Percentiles rank a stretch among this genome's conserved stretches.
Conservation (phyloP, 2,113 vertebrate genomes). For the Numenius arquata region DNA sequence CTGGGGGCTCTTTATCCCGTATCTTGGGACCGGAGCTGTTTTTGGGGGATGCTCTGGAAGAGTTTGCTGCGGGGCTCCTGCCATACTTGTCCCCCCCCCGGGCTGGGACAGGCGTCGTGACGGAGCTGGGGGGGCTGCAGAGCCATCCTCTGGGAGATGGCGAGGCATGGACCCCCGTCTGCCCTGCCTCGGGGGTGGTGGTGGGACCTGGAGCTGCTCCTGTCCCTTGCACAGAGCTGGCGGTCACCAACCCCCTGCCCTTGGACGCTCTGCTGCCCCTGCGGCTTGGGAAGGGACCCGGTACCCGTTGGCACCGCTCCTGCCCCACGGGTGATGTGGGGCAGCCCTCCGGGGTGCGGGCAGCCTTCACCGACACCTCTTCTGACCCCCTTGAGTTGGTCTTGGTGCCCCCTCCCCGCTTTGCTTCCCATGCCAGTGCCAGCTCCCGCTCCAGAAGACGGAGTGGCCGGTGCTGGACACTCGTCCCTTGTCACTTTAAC, state of each 20-base stretch:
- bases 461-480: rapidly evolving
- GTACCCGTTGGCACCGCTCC: neutral
- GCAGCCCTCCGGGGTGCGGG: neutral
- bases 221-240: neutral
- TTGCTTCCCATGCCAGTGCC: rapidly evolving
- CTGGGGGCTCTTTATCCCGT: neutral
- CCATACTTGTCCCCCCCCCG: neutral
- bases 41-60: neutral
- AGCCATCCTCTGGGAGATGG: neutral
- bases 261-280: neutral
- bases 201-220: neutral
- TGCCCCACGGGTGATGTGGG: neutral
- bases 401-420: neutral
- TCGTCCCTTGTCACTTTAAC: neutral
- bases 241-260: neutral
- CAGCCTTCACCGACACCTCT: neutral
- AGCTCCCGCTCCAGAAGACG: rapidly evolving
- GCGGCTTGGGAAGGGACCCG: neutral
- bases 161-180: rapidly evolving
- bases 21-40: rapidly evolving
- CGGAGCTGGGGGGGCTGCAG: neutral
- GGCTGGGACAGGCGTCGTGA: rapidly evolving
- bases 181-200: neutral
- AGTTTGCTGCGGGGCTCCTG: neutral
- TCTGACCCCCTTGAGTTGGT: neutral